Base-by-base conservation (phyloP, 2,797 vertebrate species). In the Pipistrellus kuhlii region DNA sequence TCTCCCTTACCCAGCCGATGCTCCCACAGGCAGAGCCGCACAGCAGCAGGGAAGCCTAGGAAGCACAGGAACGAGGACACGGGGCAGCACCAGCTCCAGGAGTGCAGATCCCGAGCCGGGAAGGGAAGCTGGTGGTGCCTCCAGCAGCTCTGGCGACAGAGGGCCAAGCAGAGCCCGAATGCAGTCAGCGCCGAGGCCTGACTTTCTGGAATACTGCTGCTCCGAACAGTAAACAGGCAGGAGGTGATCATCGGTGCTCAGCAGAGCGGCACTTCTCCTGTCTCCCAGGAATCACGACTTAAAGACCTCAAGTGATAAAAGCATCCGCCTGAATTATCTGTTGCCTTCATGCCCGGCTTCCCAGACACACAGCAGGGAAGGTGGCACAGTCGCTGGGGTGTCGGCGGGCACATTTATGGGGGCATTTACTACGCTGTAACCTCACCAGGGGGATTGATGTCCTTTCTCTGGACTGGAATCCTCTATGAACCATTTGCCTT, bases 401-500 rank as follows among this genome's bases (percentile, higher is more conserved):
- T 7, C 0, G 10, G 64, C 66, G 11, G 64, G 17, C 41, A 27
- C 0, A 0, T 88, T 93, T 44, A 80, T 23, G 0, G 41, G 32
- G 59, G n/a, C 35, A 23, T 91, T 95, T 86, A 85, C 64, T 71
- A 4, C 1, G 0, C 30, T 0, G 0, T 51, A 59, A 88, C 66
- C 44, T n/a, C 80, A 6, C 46, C 21, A 2, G n/a, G 25, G 76
- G 25, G 72, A 77, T 25, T 35, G 53, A 55, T n/a, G 85, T 55
- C 51, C 73, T 92, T 94, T 93, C 51, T 76, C 18, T 48, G 44
- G 48, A 64, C 18, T 38, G 12, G 18, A 76, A 80, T 10, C 72
- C 72, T 73, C 62, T 46, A 23, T 93, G 92, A 95, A 85, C 95
- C 92, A 78, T 77, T 80, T 89, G 77, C 59, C 92, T 89, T 92